These are phyloP conservation scores for Desmodus rotundus DNA, from an alignment of 2,113 vertebrate genomes.

Conservation along the genomic window DNA sequence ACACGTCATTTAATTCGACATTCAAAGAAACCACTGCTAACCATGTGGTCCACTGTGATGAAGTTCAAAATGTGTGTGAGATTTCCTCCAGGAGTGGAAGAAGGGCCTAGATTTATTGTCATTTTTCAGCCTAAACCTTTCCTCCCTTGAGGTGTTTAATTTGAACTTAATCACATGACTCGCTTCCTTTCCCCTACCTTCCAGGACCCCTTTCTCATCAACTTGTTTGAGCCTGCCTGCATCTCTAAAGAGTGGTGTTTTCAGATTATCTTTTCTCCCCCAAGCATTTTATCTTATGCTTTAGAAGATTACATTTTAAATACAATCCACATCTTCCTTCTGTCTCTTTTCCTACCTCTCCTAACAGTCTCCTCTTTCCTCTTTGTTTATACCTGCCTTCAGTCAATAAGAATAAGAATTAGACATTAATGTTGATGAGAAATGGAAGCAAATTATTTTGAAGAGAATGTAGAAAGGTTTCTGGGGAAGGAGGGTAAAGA, in stretches of 20 bases:
- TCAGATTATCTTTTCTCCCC: not conserved
- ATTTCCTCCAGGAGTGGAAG: not conserved
- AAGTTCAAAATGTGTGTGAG: slow-evolving; percentile 14
- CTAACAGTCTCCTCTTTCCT: not conserved
- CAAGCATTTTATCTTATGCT: not conserved
- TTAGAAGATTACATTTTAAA: not conserved
- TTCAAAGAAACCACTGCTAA: slow-evolving; percentile 21
- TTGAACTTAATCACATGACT: not conserved
- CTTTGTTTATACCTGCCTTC: not conserved
- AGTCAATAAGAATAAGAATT: not conserved
- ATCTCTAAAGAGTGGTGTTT: not conserved
- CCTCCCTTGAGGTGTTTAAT: not conserved
- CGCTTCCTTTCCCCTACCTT: not conserved
- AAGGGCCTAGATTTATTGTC: not conserved
- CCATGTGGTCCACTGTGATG: not conserved
- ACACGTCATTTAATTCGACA: not conserved
- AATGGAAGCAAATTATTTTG: slow-evolving; percentile 4
- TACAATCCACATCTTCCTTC: not conserved
- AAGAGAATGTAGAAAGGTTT: not conserved
- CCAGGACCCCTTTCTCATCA: not conserved
- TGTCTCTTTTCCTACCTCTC: not conserved
- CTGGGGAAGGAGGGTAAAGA: not conserved
- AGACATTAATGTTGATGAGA: not conserved
- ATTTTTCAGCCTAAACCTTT: not conserved
- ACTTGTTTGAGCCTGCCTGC: not conserved